Base-by-base conservation (phyloP, 1,140 invertebrate genomes). In the Atopsyche davidsoni region DNA sequence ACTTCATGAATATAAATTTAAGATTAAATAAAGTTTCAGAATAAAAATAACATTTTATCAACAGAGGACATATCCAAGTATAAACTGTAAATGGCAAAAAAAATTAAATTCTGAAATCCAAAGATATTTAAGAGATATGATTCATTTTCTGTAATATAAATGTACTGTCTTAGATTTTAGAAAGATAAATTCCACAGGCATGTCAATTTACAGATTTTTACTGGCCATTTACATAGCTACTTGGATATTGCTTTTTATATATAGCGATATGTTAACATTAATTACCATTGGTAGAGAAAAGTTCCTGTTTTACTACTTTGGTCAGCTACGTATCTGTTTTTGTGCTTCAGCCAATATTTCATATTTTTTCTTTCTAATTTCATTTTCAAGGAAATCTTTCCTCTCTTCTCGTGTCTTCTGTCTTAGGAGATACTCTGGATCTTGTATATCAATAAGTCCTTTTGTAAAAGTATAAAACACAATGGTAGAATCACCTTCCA, bases 341-440 rank as follows among this genome's bases (percentile, higher is more conserved):
- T 53, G 48, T 10, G 51, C 50, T 36, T 57, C 43, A 16, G 46
- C 17, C 19, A 57, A 46, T 21, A 57, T 42, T 3, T 28, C 18
- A 42, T 46, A 40, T 35, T 18, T 50, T 36, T 57, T 53, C 32
- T 50, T 57, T 16, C 38, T 50, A 22, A 57, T 57, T 38, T 57
- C 55, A 36, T 39, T 53, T 34, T 57, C 51, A 19, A 57, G 31
- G 19, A 41, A 53, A 9, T 51, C 36, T 42, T 46, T 50, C 25
- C 55, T 43, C 14, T 53, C 55, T 38, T 53, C 51, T 50, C 47
- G 45, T n/a, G 46, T 50, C 42, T 46, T 53, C 21, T 53, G 51
- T 17, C 51, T 45, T 2, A 45, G 36, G 18, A 51, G 39, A 42
- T 35, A 40, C 25, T 53, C 51, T 13, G 51, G 47, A 50, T 53